Evolutionary conservation across 2,797 vertebrate genomes (phyloP).

Genomic region (Heterohyrax brucei): DNA sequence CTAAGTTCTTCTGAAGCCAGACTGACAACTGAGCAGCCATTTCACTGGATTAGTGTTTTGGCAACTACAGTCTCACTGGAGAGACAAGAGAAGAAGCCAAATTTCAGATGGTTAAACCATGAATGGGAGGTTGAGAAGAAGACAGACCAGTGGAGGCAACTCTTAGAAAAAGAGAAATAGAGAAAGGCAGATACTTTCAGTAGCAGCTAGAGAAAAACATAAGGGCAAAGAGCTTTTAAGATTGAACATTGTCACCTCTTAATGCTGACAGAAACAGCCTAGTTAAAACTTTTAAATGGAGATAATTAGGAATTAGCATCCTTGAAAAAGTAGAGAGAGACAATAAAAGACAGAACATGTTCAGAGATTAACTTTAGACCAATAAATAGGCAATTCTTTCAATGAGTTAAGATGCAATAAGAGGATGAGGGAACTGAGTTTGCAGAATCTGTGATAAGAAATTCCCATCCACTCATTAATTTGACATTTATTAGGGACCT

Average conservation of each 20-base stretch:
- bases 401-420: not conserved
- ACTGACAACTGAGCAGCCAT: not conserved
- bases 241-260: not conserved
- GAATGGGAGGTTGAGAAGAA: not conserved
- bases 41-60: rapidly evolving
- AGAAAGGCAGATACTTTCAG: rapidly evolving
- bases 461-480: rapidly evolving
- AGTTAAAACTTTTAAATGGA: not conserved
- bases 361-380: not conserved
- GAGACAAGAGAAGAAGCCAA: not conserved
- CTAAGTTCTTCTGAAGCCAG: not conserved
- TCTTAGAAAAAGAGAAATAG: not conserved
- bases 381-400: rapidly evolving
- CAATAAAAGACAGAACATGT: not conserved
- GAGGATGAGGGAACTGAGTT: rapidly evolving
- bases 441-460: rapidly evolving
- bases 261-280: not conserved
- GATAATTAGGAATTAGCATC: conserved; percentile 54
- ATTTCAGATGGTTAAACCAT: rapidly evolving
- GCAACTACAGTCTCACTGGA: rapidly evolving
- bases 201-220: not conserved
- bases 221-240: not conserved
- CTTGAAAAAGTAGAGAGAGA: not conserved
- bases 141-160: rapidly evolving
- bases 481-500: too few species aligned